Conservation (phyloP, 2,888 invertebrate genomes). For the Phragmatobia fuliginosa region DNA sequence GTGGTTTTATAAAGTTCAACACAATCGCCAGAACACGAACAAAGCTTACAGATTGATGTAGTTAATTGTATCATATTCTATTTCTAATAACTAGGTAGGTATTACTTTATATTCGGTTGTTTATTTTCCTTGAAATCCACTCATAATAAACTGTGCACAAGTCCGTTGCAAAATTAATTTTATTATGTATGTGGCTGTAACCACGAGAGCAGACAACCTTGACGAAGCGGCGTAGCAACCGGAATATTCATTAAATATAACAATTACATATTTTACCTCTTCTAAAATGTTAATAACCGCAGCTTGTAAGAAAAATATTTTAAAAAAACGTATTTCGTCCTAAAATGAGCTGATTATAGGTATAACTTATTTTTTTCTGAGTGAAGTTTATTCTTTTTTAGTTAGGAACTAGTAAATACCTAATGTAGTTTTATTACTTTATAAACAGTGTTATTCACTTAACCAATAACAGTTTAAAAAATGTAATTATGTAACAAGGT, state of each 20-base stretch:
- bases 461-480: background rate
- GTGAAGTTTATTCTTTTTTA: background rate
- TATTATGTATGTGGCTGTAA: conserved; percentile 34
- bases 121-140: conserved; percentile 44
- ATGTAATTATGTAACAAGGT: background rate
- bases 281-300: background rate
- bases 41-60: background rate
- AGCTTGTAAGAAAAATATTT: background rate
- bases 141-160: conserved; percentile 17
- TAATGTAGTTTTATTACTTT: background rate
- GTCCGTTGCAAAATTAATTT: conserved; percentile 42
- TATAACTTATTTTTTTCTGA: background rate
- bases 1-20: background rate
- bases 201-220: conserved; percentile 54
- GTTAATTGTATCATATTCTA: background rate
- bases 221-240: conserved; percentile 53
- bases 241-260: conserved; percentile 16
- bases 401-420: conserved; percentile 7
- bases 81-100: background rate
- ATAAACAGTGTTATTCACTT: background rate
- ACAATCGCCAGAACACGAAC: background rate
- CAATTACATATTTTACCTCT: conserved; percentile 8
- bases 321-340: background rate
- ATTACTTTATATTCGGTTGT: conserved; percentile 20
- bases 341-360: background rate